Percentiles rank a stretch among this genome's conserved stretches.
phyloP scores from a whole-genome alignment of 2,797 vertebrate species.

The Esox masquinongy region DNA sequence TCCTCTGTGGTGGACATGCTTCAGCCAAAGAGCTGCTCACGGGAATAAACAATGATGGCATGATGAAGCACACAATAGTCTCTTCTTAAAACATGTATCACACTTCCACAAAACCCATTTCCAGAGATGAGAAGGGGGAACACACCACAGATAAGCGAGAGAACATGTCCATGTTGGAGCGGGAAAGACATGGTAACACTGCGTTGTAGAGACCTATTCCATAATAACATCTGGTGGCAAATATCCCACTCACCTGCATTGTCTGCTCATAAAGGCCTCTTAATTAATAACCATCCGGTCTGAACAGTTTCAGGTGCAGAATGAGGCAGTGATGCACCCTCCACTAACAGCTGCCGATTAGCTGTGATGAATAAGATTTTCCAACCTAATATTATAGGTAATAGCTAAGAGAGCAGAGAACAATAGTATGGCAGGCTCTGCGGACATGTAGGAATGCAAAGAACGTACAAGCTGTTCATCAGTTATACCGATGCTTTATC shows the following conservation, averaged over 20 bases:
- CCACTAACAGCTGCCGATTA: neutral
- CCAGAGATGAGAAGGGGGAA: too few species aligned
- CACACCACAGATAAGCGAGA: too few species aligned
- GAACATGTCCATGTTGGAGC: neutral
- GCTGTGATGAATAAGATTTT: neutral
- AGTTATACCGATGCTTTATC: neutral
- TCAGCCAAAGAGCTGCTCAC: conserved; percentile 33
- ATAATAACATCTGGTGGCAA: neutral
- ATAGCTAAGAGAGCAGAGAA: too few species aligned
- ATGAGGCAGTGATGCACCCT: neutral
- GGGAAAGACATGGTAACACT: neutral
- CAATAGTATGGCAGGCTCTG: neutral
- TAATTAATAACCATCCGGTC: neutral
- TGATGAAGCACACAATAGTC: conserved; percentile 17
- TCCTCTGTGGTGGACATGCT: conserved; percentile 56
- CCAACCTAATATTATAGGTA: too few species aligned
- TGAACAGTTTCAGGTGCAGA: neutral
- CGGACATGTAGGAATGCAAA: neutral
- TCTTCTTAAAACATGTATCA: neutral
- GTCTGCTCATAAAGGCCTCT: neutral
- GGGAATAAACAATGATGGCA: neutral
- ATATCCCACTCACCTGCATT: neutral
- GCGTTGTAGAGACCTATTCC: neutral
- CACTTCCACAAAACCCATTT: neutral
- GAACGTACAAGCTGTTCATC: neutral